Evolutionary conservation across 2,888 invertebrate species (phyloP), one percentile per base, ranked within the genome.

Genomic region (Sarcophaga variegata): DNA sequence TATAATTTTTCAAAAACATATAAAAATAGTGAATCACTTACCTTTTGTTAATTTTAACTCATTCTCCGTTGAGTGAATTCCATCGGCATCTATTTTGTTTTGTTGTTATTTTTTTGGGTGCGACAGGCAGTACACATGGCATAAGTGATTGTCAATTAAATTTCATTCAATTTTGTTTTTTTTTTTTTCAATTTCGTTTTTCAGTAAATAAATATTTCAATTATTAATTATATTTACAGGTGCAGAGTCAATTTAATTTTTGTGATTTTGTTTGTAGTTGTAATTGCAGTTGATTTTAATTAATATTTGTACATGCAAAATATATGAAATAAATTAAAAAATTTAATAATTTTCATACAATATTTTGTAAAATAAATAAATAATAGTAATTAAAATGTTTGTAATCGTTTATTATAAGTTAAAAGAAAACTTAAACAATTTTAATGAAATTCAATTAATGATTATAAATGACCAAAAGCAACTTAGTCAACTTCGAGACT

Each of bases 21-120:
- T 10, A 14, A 54, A 54, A 54, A 14, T 54, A 1, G 5, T 14
- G 54, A 62, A n/a, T 17, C 3, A 93, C 93, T 93, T 92, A 93
- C 93, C 90, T 91, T 93, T 93, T 22, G 90, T 90, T 86, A 91
- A 78, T 88, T 92, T 92, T 79, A 92, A 88, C 81, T 90, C 90
- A 87, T 90, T 92, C 54, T 90, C 91, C 60, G 88, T 86, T 81
- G 89, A 88, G 81, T 85, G 87, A 87, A 89, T 89, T 69, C 89
- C 90, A 88, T 88, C 90, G 84, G 89, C 91, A 87, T 91, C 92
- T 91, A 86, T 22, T 60, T 49, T 74, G 8, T 37, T 37, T 37
- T 37, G 37, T 60, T 11, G 45, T 80, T 75, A n/a, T 27, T 70
- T 63, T 27, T 10, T 49, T 66, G 63, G 27, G 79, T 71, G 86